Evolutionary conservation across 2,113 vertebrate species (phyloP).

Genomic region (Leiothrix lutea): DNA sequence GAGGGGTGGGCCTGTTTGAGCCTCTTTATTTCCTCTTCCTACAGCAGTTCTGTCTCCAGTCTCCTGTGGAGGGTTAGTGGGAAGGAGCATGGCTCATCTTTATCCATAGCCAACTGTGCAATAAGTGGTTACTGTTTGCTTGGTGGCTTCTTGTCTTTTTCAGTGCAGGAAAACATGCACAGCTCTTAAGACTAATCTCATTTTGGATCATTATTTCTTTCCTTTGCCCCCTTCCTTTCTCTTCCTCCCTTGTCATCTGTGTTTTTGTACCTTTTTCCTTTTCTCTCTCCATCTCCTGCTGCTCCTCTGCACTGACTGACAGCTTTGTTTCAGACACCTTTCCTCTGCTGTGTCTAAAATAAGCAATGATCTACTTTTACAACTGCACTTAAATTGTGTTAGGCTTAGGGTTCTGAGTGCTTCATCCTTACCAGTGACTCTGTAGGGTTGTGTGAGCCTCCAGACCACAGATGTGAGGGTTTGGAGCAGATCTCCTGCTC

Average conservation of each 20-base stretch:
- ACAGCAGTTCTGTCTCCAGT: not conserved
- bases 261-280: not conserved
- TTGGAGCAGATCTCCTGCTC: not conserved
- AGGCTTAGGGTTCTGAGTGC: not conserved
- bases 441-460: not conserved
- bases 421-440: not conserved
- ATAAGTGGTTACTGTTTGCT: not conserved
- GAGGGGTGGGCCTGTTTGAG: accelerated
- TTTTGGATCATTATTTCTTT: not conserved
- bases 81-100: not conserved
- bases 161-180: not conserved
- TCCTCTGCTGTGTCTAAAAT: not conserved
- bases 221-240: not conserved
- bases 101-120: not conserved
- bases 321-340: not conserved
- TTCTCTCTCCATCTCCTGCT: not conserved
- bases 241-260: not conserved
- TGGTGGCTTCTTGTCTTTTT: not conserved
- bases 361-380: not conserved
- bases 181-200: not conserved
- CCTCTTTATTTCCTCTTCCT: not conserved
- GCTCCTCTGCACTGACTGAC: not conserved
- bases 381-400: not conserved
- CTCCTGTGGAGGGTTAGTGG: not conserved
- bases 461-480: accelerated